A percentile compares a stretch with the other conserved stretches of the same genome.
Evolutionary conservation across 1,140 invertebrate genomes (phyloP).

Genomic region (Lasioglossum albipes): DNA sequence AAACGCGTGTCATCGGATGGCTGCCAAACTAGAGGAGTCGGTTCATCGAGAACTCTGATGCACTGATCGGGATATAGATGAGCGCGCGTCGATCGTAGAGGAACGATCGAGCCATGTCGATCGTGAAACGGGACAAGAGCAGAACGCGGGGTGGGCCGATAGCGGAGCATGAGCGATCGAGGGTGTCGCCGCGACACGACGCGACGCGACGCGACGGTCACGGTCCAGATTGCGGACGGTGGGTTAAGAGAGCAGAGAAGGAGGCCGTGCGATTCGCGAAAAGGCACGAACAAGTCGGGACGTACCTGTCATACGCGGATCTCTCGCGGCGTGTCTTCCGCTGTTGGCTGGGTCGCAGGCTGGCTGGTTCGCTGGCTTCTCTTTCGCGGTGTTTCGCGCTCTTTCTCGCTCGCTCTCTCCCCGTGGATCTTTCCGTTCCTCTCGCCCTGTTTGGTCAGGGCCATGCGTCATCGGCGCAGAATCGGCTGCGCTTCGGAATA

Average conservation of each 20-base stretch:
- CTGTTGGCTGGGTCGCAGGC: background rate
- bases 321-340: conserved; percentile 3
- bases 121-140: background rate
- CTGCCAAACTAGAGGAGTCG: no score
- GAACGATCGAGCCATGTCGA: no score
- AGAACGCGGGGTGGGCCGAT: background rate
- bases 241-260: conserved; percentile 25
- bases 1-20: no score
- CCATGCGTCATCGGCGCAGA: conserved; percentile 61
- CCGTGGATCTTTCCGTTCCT: conserved; percentile 10
- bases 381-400: conserved; percentile 10
- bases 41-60: no score
- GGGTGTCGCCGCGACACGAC: no score
- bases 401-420: conserved; percentile 13
- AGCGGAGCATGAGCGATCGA: no score
- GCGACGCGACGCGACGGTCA: conserved; percentile 17
- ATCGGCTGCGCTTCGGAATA: conserved; percentile 43
- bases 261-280: conserved; percentile 19
- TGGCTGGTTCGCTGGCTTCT: background rate
- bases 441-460: conserved; percentile 38
- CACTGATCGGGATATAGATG: no score
- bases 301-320: conserved; percentile 40
- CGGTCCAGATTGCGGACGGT: conserved; percentile 19
- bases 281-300: conserved; percentile 20
- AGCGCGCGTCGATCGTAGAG: no score